These are phyloP conservation scores for Perca fluviatilis DNA, from an alignment of 2,113 vertebrate species.

Conservation along the genomic window DNA sequence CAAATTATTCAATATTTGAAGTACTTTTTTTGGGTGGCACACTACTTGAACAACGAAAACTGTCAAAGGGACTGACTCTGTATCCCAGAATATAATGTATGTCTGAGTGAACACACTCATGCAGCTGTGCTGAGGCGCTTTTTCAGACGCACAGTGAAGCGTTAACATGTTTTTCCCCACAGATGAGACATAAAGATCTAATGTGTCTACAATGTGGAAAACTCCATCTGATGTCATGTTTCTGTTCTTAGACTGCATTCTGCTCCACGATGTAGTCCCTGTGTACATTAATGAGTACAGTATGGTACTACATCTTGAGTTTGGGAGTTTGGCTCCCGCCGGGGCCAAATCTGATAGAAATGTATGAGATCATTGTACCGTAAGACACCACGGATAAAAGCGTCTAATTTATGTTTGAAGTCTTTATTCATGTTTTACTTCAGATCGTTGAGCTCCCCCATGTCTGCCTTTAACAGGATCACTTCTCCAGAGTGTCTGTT, in stretches of 20 bases:
- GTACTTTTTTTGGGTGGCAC: background rate
- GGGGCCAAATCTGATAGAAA: constrained; percentile 24
- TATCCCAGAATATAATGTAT: constrained; percentile 8
- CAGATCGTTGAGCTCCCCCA: background rate
- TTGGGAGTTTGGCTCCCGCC: constrained; percentile 6
- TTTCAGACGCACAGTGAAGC: constrained; percentile 45
- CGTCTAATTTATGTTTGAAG: constrained; percentile 22
- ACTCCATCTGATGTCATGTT: constrained; percentile 58
- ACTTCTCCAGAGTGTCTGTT: background rate
- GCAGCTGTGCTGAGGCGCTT: constrained; percentile 51
- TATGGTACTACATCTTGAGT: background rate
- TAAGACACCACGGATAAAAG: constrained; percentile 12
- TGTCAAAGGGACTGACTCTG: constrained; percentile 19
- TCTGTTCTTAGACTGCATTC: background rate
- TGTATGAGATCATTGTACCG: constrained; percentile 11
- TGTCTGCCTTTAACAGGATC: background rate
- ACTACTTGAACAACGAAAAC: constrained; percentile 34
- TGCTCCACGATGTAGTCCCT: background rate
- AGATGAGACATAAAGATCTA: constrained; percentile 59
- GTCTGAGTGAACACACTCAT: constrained; percentile 40
- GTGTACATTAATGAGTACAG: constrained; percentile 39
- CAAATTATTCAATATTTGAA: constrained; percentile 10
- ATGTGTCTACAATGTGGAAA: constrained; percentile 58
- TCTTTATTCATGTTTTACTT: constrained; percentile 51
- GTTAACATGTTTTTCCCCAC: constrained; percentile 49